Evolutionary conservation across 2,797 vertebrate species (phyloP).

Genomic region (Sebastes oblongus): DNA sequence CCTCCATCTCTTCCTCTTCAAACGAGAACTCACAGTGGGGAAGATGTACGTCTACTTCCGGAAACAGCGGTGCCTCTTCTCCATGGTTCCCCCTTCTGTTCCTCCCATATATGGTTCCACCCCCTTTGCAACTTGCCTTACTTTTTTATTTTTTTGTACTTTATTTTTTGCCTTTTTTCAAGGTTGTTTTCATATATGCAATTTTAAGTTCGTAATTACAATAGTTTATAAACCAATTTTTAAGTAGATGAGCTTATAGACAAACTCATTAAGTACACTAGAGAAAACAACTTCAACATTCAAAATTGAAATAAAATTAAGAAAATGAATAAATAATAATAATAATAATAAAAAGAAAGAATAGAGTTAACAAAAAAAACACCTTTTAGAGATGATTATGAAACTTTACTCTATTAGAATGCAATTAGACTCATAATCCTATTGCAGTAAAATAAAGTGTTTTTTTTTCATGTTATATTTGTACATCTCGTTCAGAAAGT

Average conservation of each 20-base stretch:
- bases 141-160: neutral
- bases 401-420: neutral
- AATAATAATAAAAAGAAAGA: no score
- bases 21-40: neutral
- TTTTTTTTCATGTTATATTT: neutral
- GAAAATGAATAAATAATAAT: no score
- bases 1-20: no score
- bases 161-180: no score
- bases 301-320: no score
- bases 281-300: no score
- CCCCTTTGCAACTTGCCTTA: neutral
- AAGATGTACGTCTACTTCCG: neutral
- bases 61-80: neutral
- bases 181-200: no score
- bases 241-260: no score
- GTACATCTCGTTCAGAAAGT: neutral
- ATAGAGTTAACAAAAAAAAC: no score
- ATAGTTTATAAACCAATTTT: no score
- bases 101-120: neutral
- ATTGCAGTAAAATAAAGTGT: neutral
- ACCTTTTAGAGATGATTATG: neutral
- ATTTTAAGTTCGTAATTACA: no score
- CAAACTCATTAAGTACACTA: no score
- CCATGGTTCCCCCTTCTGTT: neutral
- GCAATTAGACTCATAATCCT: neutral